A percentile compares a stretch with the other conserved stretches of the same genome.
Conservation (phyloP, 2,113 vertebrate genomes). For the Mus pahari region DNA sequence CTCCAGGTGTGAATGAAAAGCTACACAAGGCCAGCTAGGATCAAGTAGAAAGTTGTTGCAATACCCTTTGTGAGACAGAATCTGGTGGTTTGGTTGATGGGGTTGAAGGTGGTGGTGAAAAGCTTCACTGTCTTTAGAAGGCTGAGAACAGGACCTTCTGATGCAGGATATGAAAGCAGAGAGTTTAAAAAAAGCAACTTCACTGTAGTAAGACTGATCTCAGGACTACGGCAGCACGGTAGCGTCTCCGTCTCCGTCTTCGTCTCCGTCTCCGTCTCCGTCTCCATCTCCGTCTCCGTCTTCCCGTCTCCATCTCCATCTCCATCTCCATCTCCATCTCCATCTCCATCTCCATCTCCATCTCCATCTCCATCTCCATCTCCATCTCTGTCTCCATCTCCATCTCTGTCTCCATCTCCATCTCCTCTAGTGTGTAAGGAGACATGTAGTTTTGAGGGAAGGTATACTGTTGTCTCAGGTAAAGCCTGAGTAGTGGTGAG, state of each 20-base stretch:
- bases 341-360: background rate
- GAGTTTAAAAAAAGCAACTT: background rate
- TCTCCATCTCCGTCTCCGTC: too few relatives aligned
- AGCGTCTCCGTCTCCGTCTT: too few relatives aligned
- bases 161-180: background rate
- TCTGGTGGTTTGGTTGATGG: background rate
- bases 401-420: background rate
- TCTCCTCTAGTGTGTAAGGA: background rate
- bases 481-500: background rate
- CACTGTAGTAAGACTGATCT: background rate
- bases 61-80: background rate
- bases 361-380: too few relatives aligned
- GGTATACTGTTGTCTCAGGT: background rate
- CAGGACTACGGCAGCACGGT: background rate
- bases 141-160: background rate
- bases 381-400: too few relatives aligned
- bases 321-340: background rate
- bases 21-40: background rate
- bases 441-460: background rate
- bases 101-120: background rate
- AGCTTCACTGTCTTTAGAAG: background rate
- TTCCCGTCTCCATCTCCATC: too few relatives aligned
- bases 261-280: too few relatives aligned
- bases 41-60: background rate
- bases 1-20: background rate